Conservation (phyloP, 2,888 invertebrate species). For the Andrena dorsata region DNA sequence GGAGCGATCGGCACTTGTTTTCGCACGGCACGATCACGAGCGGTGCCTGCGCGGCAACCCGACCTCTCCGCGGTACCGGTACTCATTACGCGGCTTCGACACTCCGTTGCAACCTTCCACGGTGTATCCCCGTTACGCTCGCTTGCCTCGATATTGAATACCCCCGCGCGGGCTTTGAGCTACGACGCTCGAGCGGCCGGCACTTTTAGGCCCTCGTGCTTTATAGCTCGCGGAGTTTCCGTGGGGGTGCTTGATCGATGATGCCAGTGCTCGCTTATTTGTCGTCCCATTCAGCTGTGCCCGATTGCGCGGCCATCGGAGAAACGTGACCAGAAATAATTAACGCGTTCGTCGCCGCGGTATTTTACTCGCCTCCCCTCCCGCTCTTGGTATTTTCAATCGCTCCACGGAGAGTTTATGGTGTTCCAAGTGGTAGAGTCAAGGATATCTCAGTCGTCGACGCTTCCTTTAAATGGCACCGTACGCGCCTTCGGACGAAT, state of each 20-base stretch:
- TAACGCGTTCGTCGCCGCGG: not conserved
- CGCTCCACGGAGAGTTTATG: no score
- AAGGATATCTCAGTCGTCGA: no score
- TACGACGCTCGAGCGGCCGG: constrained; percentile 32
- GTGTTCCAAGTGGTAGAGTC: no score
- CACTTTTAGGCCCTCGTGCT: constrained; percentile 35
- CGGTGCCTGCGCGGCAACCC: constrained; percentile 59
- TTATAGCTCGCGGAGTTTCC: constrained; percentile 35
- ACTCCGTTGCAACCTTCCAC: constrained; percentile 40
- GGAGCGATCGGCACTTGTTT: constrained; percentile 83
- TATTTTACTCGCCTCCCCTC: not conserved
- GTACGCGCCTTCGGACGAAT: not conserved
- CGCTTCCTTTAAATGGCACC: no score
- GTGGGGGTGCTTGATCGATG: constrained; percentile 29
- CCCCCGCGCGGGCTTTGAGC: constrained; percentile 20
- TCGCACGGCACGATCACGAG: constrained; percentile 81
- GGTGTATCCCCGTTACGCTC: constrained; percentile 54
- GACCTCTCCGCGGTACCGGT: constrained; percentile 62
- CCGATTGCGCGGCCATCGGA: not conserved
- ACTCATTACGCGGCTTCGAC: constrained; percentile 63
- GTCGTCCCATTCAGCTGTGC: constrained; percentile 9
- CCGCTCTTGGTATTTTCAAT: not conserved
- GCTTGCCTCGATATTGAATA: constrained; percentile 53
- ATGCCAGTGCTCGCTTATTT: constrained; percentile 27
- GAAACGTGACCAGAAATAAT: constrained; percentile 20